Evolutionary conservation across 2,797 vertebrate genomes (phyloP).

Genomic region (Mastacembelus armatus): DNA sequence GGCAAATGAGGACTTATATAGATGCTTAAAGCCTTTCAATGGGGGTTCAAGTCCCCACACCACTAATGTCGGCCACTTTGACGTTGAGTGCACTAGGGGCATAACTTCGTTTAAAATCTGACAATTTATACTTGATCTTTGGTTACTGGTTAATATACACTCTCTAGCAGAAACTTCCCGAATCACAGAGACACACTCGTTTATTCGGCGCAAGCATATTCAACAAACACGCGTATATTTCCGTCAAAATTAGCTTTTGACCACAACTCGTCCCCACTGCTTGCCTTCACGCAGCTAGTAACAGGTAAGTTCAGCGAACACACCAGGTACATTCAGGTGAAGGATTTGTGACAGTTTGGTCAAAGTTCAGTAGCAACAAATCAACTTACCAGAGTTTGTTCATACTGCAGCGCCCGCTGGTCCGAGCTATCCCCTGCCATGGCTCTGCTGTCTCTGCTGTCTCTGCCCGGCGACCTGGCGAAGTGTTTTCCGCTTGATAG

Average conservation of each 20-base stretch:
- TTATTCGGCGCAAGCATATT: conserved; percentile 25
- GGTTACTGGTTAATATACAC: fast-evolving
- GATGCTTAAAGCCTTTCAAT: not conserved
- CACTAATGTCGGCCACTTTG: conserved; percentile 5
- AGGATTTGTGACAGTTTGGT: too few relatives aligned
- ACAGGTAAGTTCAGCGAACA: not conserved
- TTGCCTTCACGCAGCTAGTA: not conserved
- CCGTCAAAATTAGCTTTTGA: not conserved
- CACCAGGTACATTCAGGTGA: not conserved
- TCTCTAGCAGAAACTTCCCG: fast-evolving
- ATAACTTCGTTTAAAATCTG: conserved; percentile 21
- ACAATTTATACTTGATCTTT: not conserved
- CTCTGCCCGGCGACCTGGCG: conserved; percentile 41
- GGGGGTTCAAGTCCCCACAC: not conserved
- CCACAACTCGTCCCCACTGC: not conserved
- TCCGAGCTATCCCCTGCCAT: conserved; percentile 88
- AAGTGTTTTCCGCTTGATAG: conserved; percentile 24
- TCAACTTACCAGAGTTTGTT: conserved; percentile 94
- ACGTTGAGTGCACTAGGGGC: conserved; percentile 7
- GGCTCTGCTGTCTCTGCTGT: conserved; percentile 51
- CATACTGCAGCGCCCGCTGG: conserved; percentile 95
- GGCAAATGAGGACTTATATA: not conserved
- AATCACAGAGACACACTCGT: fast-evolving
- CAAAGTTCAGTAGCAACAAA: conserved; percentile 58
- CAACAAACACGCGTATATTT: not conserved